Evolutionary conservation across 37 sponge, comb jelly and placozoan species (phyloP), one percentile per base, ranked within the genome.

Genomic region (Amphimedon queenslandica): DNA sequence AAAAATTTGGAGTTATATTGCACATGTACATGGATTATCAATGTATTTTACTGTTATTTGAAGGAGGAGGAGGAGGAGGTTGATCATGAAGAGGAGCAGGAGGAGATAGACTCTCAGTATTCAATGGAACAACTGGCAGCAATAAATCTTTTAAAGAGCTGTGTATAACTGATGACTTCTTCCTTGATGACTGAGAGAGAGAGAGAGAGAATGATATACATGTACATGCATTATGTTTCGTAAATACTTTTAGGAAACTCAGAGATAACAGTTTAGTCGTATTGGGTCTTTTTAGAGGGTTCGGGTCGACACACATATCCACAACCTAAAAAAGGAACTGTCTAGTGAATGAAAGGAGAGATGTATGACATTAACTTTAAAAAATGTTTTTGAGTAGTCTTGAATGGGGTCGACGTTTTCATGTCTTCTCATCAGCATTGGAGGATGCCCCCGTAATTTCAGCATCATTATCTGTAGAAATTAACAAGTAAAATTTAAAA

Each of bases 371-470:
- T 10, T 24, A 47, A 82, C 83, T 42, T 87, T 81, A 39, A 82
- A 68, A 66, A 87, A 87, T 24, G 66, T 63, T 25, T 38, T 77
- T 21, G 88, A 82, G 69, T 78, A 64, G 23, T 60, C 5, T 31
- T 40, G 68, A 0, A 27, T 34, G 8, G 47, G 33, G 11, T 77
- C 66, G 21, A 75, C 75, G 8, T 76, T 77, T 21, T 77, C 73
- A 39, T 69, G 67, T 55, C 78, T 72, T 30, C 66, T 77, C 75
- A 88, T 40, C 32, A 88, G 51, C 41, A 88, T 34, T 23, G 88
- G 88, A 18, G 88, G 88, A 68, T 88, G 88, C 1, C 88, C 88
- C 47, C 75, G 68, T 33, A 88, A 40, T 55, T 88, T 88, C 25
- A 82, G 47, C 88, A 88, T 88, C 77, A 88, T 82, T 31, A 88